Evolutionary conservation across 2,888 invertebrate species (phyloP).

Genomic region (Trypoxylon attenuatum): DNA sequence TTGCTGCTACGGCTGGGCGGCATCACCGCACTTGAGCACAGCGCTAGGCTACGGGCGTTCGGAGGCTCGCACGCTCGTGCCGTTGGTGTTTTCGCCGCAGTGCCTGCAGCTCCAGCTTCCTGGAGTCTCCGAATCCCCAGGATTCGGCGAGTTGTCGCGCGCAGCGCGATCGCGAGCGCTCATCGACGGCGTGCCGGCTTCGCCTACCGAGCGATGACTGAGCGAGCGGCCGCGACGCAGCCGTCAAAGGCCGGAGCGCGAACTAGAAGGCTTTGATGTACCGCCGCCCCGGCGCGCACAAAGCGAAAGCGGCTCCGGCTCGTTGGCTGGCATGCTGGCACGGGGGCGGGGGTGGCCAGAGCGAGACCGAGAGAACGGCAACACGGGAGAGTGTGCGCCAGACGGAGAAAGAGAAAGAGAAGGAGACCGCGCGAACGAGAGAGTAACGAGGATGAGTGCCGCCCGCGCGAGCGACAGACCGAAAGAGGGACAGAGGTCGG

Average conservation of each 20-base stretch:
- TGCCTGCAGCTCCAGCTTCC: background rate
- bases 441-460: conserved; percentile 2
- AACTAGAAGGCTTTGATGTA: conserved; percentile 74
- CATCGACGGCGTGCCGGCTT: conserved; percentile 65
- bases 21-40: conserved; percentile 33
- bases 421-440: conserved; percentile 16
- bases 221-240: conserved; percentile 71
- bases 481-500: background rate
- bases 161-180: conserved; percentile 38
- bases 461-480: background rate
- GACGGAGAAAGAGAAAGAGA: conserved; percentile 6
- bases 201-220: conserved; percentile 74
- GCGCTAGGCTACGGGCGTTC: no score
- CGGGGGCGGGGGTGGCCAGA: conserved; percentile 55
- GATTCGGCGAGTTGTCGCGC: conserved; percentile 42
- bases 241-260: conserved; percentile 73
- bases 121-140: conserved; percentile 18
- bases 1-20: conserved; percentile 48
- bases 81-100: no score
- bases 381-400: conserved; percentile 38
- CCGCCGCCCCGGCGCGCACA: conserved; percentile 73
- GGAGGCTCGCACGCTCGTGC: no score
- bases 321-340: conserved; percentile 68
- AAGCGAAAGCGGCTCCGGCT: conserved; percentile 71
- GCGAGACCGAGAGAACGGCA: conserved; percentile 43